phyloP scores from a whole-genome alignment of 2,888 invertebrate genomes.

The Ennomos quercinarius region DNA sequence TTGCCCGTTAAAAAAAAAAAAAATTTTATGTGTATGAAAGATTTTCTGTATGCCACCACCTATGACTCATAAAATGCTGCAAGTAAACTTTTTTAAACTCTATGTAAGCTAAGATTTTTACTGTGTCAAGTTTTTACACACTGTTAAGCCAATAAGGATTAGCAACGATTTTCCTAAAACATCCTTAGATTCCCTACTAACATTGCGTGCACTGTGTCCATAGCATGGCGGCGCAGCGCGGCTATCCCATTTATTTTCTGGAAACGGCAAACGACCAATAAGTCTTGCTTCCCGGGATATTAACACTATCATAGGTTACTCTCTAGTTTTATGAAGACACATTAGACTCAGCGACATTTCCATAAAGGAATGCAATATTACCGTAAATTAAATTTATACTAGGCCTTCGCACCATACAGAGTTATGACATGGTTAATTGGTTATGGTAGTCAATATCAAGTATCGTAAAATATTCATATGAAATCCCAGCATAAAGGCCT shows the following conservation, averaged over 20 bases:
- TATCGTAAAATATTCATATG: too few species aligned
- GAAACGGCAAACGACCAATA: conserved; percentile 83
- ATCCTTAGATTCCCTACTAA: conserved; percentile 7
- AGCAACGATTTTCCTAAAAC: too few species aligned
- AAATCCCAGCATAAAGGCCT: too few species aligned
- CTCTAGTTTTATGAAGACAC: conserved; percentile 82
- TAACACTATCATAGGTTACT: conserved; percentile 85
- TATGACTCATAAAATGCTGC: too few species aligned
- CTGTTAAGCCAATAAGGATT: too few species aligned
- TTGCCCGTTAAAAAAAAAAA: too few species aligned
- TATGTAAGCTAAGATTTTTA: too few species aligned
- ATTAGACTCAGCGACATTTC: conserved; percentile 74
- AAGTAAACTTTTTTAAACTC: too few species aligned
- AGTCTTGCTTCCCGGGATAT: conserved; percentile 83
- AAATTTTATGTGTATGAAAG: too few species aligned
- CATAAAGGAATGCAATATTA: conserved; percentile 63
- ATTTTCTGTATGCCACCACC: too few species aligned
- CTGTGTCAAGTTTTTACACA: too few species aligned
- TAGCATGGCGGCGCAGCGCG: conserved; percentile 48
- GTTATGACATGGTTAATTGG: too few species aligned
- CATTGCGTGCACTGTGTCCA: conserved; percentile 8
- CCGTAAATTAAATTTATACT: conserved; percentile 41
- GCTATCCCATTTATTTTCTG: conserved; percentile 76
- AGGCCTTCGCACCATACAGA: conserved; percentile 1
- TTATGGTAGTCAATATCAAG: background rate